Evolutionary conservation across 2,888 invertebrate species (phyloP).

Genomic region (Drosophila setosimentum): DNA sequence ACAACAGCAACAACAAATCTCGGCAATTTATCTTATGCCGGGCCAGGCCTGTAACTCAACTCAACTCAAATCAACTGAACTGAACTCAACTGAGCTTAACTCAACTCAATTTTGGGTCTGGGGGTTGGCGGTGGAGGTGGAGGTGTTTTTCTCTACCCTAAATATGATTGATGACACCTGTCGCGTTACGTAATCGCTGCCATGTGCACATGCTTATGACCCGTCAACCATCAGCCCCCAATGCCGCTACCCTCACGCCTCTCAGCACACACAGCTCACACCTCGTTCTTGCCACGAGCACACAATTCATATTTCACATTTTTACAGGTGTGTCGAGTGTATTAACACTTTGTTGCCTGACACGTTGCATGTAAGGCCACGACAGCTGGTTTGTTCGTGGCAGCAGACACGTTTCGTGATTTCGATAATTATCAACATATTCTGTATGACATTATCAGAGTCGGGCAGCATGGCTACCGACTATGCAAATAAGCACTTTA

Average conservation of each 20-base stretch:
- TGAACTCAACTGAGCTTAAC: neutral
- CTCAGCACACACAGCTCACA: neutral
- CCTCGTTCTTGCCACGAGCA: neutral
- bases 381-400: conserved; percentile 39
- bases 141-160: conserved; percentile 42
- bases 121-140: neutral
- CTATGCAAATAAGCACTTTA: conserved; percentile 12
- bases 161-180: conserved; percentile 79
- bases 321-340: conserved; percentile 63
- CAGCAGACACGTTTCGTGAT: conserved; percentile 51
- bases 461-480: neutral
- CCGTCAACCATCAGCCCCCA: conserved; percentile 35
- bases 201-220: conserved; percentile 62
- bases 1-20: conserved; percentile 53
- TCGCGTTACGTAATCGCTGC: conserved; percentile 79
- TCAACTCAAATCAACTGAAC: neutral
- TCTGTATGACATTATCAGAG: conserved; percentile 51
- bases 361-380: conserved; percentile 57
- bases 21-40: conserved; percentile 58
- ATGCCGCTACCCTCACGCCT: neutral
- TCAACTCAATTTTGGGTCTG: neutral
- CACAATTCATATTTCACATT: conserved; percentile 56
- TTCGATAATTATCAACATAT: conserved; percentile 67
- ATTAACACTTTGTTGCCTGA: conserved; percentile 73
- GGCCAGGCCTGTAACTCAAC: neutral